These are phyloP conservation scores for Drosophila setifemur DNA, from an alignment of 1,140 invertebrate species.

Conservation along the genomic window DNA sequence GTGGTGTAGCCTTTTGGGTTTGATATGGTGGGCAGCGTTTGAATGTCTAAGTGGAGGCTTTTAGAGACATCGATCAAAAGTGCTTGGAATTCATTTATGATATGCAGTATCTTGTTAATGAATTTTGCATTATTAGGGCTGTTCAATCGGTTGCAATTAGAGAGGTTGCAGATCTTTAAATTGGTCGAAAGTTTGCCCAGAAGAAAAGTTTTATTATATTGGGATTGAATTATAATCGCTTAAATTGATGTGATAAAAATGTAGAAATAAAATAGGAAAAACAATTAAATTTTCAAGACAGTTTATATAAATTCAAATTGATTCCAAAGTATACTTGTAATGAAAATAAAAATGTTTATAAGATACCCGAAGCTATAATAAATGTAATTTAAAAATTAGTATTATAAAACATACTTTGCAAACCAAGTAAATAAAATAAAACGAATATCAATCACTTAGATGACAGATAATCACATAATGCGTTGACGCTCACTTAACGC, in stretches of 20 bases:
- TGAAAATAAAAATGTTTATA: too few relatives aligned
- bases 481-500: slow-evolving; percentile 31
- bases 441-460: neutral
- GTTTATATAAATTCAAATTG: too few relatives aligned
- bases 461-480: slow-evolving; percentile 10
- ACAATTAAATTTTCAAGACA: too few relatives aligned
- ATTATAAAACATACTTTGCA: too few relatives aligned
- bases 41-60: slow-evolving; percentile 33
- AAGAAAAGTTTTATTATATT: too few relatives aligned
- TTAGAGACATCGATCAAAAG: slow-evolving; percentile 43
- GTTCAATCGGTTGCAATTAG: slow-evolving; percentile 1
- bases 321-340: too few relatives aligned
- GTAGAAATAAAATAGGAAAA: too few relatives aligned
- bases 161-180: slow-evolving; percentile 3
- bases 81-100: slow-evolving; percentile 51
- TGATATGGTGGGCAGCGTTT: slow-evolving; percentile 5
- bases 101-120: slow-evolving; percentile 17
- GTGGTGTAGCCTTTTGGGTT: slow-evolving; percentile 42
- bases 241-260: too few relatives aligned
- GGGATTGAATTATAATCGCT: too few relatives aligned
- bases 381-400: too few relatives aligned
- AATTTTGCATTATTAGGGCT: slow-evolving; percentile 18
- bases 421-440: too few relatives aligned
- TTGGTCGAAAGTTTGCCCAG: slow-evolving; percentile 16
- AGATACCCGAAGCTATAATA: too few relatives aligned